Percentiles rank a stretch among this genome's conserved stretches.
Conservation (phyloP, 2,113 vertebrate genomes). For the Zapornia atra region DNA sequence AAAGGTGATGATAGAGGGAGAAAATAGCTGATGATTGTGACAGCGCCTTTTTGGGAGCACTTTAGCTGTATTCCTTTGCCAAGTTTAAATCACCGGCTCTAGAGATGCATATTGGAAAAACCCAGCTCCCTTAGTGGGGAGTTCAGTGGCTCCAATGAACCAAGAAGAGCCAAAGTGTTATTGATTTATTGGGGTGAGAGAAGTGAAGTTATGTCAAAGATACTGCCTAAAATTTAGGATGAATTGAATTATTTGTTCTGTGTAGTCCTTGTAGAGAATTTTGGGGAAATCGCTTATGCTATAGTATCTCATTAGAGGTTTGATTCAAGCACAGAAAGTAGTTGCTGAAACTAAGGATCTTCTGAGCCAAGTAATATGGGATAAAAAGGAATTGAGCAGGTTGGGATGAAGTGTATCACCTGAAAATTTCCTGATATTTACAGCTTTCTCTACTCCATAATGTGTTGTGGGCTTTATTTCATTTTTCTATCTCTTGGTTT, state of each 20-base stretch:
- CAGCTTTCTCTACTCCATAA: not conserved
- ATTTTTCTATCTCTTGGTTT: not conserved
- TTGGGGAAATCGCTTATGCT: not conserved
- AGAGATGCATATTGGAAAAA: not conserved
- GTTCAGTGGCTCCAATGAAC: not conserved
- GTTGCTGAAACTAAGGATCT: not conserved
- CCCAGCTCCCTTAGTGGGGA: not conserved
- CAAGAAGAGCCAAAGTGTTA: not conserved
- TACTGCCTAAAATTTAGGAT: not conserved
- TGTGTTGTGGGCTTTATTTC: not conserved
- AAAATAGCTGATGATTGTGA: not conserved
- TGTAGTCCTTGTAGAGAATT: not conserved
- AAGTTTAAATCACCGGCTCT: not conserved
- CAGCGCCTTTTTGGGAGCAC: not conserved
- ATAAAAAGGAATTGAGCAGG: not conserved
- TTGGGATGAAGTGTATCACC: not conserved
- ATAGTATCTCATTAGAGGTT: not conserved
- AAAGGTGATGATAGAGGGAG: not conserved
- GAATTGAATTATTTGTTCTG: not conserved
- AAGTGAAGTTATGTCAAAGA: not conserved
- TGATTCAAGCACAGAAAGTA: not conserved
- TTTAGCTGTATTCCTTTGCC: not conserved
- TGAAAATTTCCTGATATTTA: constrained; percentile 18
- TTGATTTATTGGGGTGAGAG: not conserved
- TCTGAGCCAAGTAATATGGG: not conserved